Evolutionary conservation across 2,888 invertebrate genomes (phyloP), one percentile per base, ranked within the genome.

Genomic region (Chrysolina haemoptera): DNA sequence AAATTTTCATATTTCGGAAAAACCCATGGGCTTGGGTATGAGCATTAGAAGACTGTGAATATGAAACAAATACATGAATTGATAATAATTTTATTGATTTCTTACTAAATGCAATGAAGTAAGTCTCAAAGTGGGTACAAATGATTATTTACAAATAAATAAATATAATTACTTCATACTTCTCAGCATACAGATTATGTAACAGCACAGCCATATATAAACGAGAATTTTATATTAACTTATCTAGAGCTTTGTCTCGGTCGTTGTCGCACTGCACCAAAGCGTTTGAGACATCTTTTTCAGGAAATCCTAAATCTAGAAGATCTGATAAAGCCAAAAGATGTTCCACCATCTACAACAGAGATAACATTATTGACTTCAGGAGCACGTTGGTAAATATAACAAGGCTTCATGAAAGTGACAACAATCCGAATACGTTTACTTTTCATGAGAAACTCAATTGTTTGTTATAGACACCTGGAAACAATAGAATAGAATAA

Each of bases 161-260:
- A 78, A 77, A 77, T 79, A 72, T 75, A 77, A 76, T 76, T 72
- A 75, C 68, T 71, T 68, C 63, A 74, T 70, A 71, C 68, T 71
- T 71, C 71, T 72, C 70, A 74, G 74, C 75, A 68, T 74, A 76
- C 73, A 75, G 63, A 77, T 74, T 79, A 81, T 79, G 73, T 73
- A 78, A 81, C 74, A 80, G 79, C 83, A 84, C 84, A 84, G 84
- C 84, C 84, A 80, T 78, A 73, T 71, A 59, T 68, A 70, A 66
- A 71, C 50, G 10, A 69, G 41, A 68, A 70, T 71, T 85, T 90
- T 94, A 95, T 84, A 96, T 94, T 81, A 96, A 90, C 85, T 93
- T 92, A 86, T 96, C 96, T 83, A 97, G 89, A 62, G 96, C 96
- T 88, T 94, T 94, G 86, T 96, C 96, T 85, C 94, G 91, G 88